A percentile compares a stretch with the other conserved stretches of the same genome.
Conservation (phyloP, 2,888 invertebrate species). For the Sesia bembeciformis region DNA sequence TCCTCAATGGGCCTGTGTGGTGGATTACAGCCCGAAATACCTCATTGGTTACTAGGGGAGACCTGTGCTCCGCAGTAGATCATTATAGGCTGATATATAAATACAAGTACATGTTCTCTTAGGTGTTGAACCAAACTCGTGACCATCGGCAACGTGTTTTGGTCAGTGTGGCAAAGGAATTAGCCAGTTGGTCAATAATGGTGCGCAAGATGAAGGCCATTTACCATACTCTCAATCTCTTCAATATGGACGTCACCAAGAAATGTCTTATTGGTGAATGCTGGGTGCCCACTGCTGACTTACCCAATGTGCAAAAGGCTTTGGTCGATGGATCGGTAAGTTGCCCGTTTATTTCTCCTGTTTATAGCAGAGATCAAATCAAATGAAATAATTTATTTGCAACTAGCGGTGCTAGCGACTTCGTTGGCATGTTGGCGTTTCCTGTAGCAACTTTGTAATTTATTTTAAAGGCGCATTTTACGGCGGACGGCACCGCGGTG, state of each 20-base stretch:
- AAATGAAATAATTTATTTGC: no score
- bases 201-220: constrained; percentile 94
- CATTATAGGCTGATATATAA: no score
- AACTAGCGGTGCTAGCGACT: background rate
- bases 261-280: constrained; percentile 91
- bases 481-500: no score
- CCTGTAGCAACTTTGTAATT: background rate
- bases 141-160: constrained; percentile 93
- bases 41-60: no score
- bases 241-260: constrained; percentile 90
- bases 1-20: no score
- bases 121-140: constrained; percentile 93
- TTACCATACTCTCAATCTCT: constrained; percentile 91
- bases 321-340: constrained; percentile 87
- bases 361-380: background rate
- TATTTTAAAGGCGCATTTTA: background rate
- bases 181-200: constrained; percentile 92
- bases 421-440: background rate
- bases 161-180: constrained; percentile 89
- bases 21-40: no score
- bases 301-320: constrained; percentile 84
- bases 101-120: background rate
- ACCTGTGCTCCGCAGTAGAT: no score
- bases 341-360: constrained; percentile 6
- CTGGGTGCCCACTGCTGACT: constrained; percentile 84